Percentiles rank a stretch among this genome's conserved stretches.
phyloP scores from a whole-genome alignment of 2,888 invertebrate species.

The Caenorhabditis sp. region DNA sequence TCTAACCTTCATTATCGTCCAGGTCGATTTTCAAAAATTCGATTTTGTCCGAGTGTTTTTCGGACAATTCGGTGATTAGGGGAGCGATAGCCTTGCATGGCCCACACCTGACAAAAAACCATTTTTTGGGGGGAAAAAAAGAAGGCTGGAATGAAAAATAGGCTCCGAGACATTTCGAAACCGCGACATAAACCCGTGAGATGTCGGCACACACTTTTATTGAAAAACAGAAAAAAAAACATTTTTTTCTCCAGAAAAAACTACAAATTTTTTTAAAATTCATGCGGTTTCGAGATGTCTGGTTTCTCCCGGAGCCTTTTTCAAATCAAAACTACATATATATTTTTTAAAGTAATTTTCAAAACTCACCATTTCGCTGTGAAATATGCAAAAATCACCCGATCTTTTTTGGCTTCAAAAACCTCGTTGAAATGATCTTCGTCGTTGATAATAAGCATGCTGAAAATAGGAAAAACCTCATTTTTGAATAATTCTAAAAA shows the following conservation, averaged over 20 bases:
- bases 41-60: constrained; percentile 1
- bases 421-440: constrained; percentile 12
- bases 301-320: no score
- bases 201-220: no score
- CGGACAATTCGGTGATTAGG: constrained; percentile 4
- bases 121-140: background rate
- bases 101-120: constrained; percentile 14
- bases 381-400: constrained; percentile 16
- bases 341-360: background rate
- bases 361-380: constrained; percentile 20
- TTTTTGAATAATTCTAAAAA: constrained; percentile 2
- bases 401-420: constrained; percentile 15
- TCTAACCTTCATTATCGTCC: constrained; percentile 7
- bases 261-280: no score
- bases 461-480: constrained; percentile 1
- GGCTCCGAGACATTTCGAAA: no score
- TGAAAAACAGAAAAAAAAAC: no score
- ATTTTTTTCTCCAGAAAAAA: no score
- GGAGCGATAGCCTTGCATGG: constrained; percentile 21
- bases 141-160: background rate
- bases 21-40: constrained; percentile 18
- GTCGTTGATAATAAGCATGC: no score
- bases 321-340: no score
- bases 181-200: no score
- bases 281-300: no score